Base-by-base conservation (phyloP, 2,797 vertebrate genomes). In the Helicolenus hilgendorfi region DNA sequence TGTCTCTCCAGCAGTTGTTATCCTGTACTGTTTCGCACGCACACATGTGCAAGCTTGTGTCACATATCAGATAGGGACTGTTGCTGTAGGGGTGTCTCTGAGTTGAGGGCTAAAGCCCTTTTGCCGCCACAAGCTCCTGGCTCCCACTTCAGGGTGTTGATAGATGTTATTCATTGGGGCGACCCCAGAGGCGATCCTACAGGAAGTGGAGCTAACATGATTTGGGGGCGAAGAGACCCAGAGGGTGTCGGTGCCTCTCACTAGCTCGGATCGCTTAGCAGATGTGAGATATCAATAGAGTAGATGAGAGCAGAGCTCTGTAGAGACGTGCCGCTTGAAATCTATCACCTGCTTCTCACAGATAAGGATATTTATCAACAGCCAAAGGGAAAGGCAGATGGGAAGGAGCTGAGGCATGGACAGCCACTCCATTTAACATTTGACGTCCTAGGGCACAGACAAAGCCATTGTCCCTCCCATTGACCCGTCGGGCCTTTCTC, bases 111-210 rank as follows among this genome's bases (percentile, higher is more conserved):
- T 91, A 67, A 92, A 91, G 86, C 84, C 91, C 78, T 93, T 93
- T 84, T 87, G 82, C 86, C 90, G 94, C 87, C 90, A 84, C 84
- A 87, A 89, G 92, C 94, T 92, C 72, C 82, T 82, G 92, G 93
- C 88, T 88, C 94, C 90, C 91, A 92, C 95, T 97, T 94, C 91
- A 92, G 93, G 96, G 92, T 95, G 92, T 94, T 97, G 96, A 97
- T 97, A 96, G 96, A 97, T 97, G 95, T 95, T 97, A 94, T 96
- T 97, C 95, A 97, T 96, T 74, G 87, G 85, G 86, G 92, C 77
- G 31, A 81, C 89, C 95, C 95, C 83, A 77, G 79, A 92, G 93
- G 96, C 88, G 3, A 93, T 94, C 81, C 94, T 94, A 87, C 89
- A 95, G 96, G 94, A 96, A 95, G 93, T 93, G 86, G 85, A 85